Base-by-base conservation (phyloP, 2,113 vertebrate genomes). In the Miniopterus natalensis region DNA sequence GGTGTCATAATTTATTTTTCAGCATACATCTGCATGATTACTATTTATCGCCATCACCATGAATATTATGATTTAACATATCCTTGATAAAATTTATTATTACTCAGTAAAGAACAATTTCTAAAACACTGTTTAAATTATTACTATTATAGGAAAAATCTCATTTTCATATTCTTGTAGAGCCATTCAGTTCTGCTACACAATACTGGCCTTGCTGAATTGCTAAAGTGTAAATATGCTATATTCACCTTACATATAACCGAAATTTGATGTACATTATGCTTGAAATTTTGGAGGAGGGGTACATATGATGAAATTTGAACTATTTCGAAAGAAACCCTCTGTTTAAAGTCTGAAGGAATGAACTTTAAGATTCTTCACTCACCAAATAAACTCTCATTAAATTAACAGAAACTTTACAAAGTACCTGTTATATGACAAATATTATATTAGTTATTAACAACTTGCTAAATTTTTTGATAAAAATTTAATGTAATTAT, bases 51-150 rank as follows among this genome's bases (percentile, higher is more conserved):
- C n/a, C 36, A 88, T 79, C 68, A 94, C 40, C 36, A 79, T 49
- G n/a, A 93, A 90, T 77, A 95, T 84, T n/a, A 31, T 59, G 14
- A 88, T 81, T 96, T 75, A 88, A 95, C 2, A 94, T 42, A 94
- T 45, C 42, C 57, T 95, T 94, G 23, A 94, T 74, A 88, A 92
- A 88, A 96, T 53, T 8, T 85, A 18, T 61, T 92, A 73, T 83
- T 95, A 77, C 18, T 57, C 51, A 49, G 3, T 79, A 74, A 95
- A 95, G 57, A 96, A 83, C 7, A 93, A 70, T 57, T 77, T 93
- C 55, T 75, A 91, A 20, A 90, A 95, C 45, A 78, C 55, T 71
- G 5, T 65, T 94, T 81, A 94, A 87, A 84, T 85, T 86, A 77
- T 73, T 86, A 51, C 5, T 51, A 90, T 18, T 65, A 75, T 0